These are phyloP conservation scores for Carterocephalus palaemon DNA, from an alignment of 2,888 invertebrate species.

Conservation along the genomic window DNA sequence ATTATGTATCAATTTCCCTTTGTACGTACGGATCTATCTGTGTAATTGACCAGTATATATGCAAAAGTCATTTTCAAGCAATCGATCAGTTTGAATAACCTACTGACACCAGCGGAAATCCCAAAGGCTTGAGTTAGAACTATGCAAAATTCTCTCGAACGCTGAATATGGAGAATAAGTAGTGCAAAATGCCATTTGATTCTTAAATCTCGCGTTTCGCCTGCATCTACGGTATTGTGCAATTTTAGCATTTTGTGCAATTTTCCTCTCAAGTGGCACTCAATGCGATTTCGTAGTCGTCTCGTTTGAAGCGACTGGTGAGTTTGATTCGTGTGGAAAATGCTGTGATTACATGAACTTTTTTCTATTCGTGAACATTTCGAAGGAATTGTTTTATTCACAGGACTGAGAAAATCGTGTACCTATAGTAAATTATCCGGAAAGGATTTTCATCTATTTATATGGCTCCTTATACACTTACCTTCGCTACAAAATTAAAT, in stretches of 20 bases:
- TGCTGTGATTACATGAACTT: conserved; percentile 6
- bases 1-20: too few relatives aligned
- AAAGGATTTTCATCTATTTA: too few relatives aligned
- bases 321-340: neutral
- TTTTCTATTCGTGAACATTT: neutral
- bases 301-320: conserved; percentile 15
- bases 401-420: too few relatives aligned
- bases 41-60: too few relatives aligned
- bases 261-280: conserved; percentile 23
- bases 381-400: neutral
- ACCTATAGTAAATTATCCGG: too few relatives aligned
- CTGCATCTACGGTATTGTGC: conserved; percentile 6
- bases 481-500: too few relatives aligned
- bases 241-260: conserved; percentile 16
- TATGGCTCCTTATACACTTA: too few relatives aligned
- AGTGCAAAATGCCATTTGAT: conserved; percentile 18
- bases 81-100: too few relatives aligned
- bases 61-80: too few relatives aligned
- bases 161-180: neutral
- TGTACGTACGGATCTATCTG: too few relatives aligned
- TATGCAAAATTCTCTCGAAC: neutral
- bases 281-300: conserved; percentile 23
- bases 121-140: neutral
- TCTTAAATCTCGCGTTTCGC: conserved; percentile 8
- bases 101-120: too few relatives aligned